phyloP scores from a whole-genome alignment of 2,113 vertebrate species.

The Peromyscus leucopus region DNA sequence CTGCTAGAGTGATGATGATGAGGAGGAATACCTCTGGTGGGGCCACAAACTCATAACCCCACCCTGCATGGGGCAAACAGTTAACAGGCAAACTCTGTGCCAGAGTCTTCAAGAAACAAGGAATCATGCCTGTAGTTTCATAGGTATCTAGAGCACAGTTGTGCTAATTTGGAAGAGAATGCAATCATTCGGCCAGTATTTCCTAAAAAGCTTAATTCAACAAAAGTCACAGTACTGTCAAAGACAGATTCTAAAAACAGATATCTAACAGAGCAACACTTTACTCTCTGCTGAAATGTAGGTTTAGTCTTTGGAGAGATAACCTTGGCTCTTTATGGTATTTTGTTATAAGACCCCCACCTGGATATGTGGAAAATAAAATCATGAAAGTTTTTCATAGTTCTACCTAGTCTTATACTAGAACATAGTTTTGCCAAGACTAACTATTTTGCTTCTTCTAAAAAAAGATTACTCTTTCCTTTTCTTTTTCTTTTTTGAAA shows the following conservation, averaged over 20 bases:
- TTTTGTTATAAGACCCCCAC: neutral
- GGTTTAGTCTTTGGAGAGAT: neutral
- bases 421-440: slow-evolving; percentile 16
- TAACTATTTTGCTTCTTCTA: slow-evolving; percentile 6
- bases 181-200: slow-evolving; percentile 16
- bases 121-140: neutral
- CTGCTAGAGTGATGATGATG: neutral
- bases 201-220: slow-evolving; percentile 40
- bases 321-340: neutral
- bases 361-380: slow-evolving; percentile 60
- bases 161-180: slow-evolving; percentile 38
- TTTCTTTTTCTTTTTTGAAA: neutral
- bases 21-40: neutral
- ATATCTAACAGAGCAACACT: neutral
- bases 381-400: slow-evolving; percentile 21
- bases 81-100: neutral
- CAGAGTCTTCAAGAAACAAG: neutral
- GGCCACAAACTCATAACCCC: neutral
- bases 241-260: slow-evolving; percentile 36
- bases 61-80: neutral
- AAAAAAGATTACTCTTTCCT: neutral
- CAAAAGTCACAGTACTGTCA: neutral
- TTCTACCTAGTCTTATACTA: slow-evolving; percentile 19
- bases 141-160: neutral
- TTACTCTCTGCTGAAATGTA: slow-evolving; percentile 52